Evolutionary conservation across 2,888 invertebrate species (phyloP).

Genomic region (Eupithecia subumbrata): DNA sequence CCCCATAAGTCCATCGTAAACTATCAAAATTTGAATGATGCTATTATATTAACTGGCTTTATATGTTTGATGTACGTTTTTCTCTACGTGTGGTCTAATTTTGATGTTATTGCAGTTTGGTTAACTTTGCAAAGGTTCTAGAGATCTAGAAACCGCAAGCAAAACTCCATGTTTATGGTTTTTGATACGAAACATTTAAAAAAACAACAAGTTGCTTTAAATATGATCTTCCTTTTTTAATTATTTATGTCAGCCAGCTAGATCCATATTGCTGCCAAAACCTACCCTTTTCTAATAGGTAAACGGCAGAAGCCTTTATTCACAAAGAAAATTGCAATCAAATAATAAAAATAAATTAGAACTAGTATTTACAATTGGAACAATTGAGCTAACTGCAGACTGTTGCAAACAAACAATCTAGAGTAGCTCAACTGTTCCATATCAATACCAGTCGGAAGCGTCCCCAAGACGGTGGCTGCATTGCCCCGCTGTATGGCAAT

Average conservation of each 20-base stretch:
- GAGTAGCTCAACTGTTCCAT: no score
- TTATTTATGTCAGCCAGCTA: neutral
- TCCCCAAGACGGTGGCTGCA: no score
- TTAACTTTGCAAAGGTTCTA: neutral
- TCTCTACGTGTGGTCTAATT: slow-evolving; percentile 7
- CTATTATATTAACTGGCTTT: slow-evolving; percentile 13
- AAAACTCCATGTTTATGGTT: neutral
- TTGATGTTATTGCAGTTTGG: neutral
- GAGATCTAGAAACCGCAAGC: neutral
- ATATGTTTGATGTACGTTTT: no score
- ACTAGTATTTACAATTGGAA: no score
- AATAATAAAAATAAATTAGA: no score
- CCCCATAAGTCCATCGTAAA: slow-evolving; percentile 53
- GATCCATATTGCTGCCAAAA: neutral
- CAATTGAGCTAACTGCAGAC: no score
- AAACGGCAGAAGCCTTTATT: no score
- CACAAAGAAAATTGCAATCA: no score
- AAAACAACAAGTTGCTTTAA: neutral
- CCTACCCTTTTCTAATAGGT: neutral
- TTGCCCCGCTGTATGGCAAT: no score
- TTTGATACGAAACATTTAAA: no score
- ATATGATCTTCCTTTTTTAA: neutral
- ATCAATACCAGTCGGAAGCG: no score
- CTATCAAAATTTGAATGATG: slow-evolving; percentile 40
- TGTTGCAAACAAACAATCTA: no score